Base-by-base conservation (phyloP, 92 coral and sea anemone species). In the Paragorgia papillata region DNA sequence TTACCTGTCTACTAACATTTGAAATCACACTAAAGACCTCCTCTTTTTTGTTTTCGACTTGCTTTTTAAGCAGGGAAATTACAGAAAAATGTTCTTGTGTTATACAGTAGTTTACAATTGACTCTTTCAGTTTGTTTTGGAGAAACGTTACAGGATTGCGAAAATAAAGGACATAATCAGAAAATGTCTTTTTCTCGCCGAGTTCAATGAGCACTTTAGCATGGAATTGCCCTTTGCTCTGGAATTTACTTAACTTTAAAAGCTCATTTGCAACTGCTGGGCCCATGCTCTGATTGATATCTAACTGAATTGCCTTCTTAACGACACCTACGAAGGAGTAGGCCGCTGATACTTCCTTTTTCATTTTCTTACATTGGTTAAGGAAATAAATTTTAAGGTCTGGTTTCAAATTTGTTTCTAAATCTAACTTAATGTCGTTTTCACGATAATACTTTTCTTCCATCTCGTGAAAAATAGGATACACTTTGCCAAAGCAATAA, bases 181-280 rank as follows among this genome's bases (percentile, higher is more conserved):
- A 29, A 46, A 67, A 67, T 26, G 15, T 24, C 0, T 39, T 39
- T 27, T 67, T 34, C 33, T 67, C 57, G 9, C 74, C 74, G 5
- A 67, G 74, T 19, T 67, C 37, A 43, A 67, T 67, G 0, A 67
- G 74, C 29, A 67, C 74, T 24, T 55, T 44, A 29, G 58, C 74
- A 57, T 57, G 62, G n/a, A 57, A 57, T 15, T 57, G 62, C n/a
- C 62, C 62, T 29, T 57, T 57, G 34, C 39, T 41, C 22, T 67
- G 74, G 41, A 35, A 67, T 19, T 25, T 20, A 6, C 21, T 18
- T 10, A 2, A 25, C 58, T 21, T 41, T 33, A 67, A 67, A 9
- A 67, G 10, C 44, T 67, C 74, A 2, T 18, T 39, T 17, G 74
- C 35, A 28, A 66, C 74, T 2, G 57, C 57, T 31, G 32, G 74